Evolutionary conservation across 2,113 vertebrate genomes (phyloP), one percentile per base, ranked within the genome.

Genomic region (Nicator chloris): DNA sequence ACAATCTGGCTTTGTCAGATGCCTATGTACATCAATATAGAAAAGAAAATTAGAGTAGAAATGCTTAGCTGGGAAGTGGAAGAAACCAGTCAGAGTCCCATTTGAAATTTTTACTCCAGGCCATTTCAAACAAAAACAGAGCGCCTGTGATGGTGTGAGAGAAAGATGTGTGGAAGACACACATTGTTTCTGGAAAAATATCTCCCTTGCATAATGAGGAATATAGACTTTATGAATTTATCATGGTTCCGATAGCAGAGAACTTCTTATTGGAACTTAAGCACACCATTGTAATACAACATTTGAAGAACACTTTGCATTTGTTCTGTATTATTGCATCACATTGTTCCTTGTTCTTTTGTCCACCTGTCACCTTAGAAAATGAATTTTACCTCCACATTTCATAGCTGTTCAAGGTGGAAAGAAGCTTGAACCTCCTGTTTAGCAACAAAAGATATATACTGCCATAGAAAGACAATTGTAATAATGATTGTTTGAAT

Each of bases 261-360:
- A 66, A 56, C 30, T 40, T 40, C 45, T 64, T 42, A 7, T 28
- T 79, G 50, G 30, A 73, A 69, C 40, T 40, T 81, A 72, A 86
- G 42, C 20, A 49, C 30, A 64, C 45, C 0, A 0, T 68, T 75
- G 56, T 82, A 50, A n/a, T 33, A 33, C 2, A 11, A 3, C 68
- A 75, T 87, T 71, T 39, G 40, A 84, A 93, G 47, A 91, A 77
- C 21, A 5, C 35, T 89, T 70, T 59, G 57, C 26, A 49, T 9
- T 3, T 44, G 28, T 85, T 73, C 26, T 63, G 16, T 42, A 11
- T 21, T 39, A 15, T 79, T 2, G 8, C 20, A 28, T 80, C 31
- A 14, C 6, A 0, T 51, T 30, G 7, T 72, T 60, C 50, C 39
- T 42, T 80, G 57, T 72, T 76, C 53, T 83, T 81, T 75, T 76